Evolutionary conservation across 2,888 invertebrate species (phyloP).

Genomic region (Spialia ferax): DNA sequence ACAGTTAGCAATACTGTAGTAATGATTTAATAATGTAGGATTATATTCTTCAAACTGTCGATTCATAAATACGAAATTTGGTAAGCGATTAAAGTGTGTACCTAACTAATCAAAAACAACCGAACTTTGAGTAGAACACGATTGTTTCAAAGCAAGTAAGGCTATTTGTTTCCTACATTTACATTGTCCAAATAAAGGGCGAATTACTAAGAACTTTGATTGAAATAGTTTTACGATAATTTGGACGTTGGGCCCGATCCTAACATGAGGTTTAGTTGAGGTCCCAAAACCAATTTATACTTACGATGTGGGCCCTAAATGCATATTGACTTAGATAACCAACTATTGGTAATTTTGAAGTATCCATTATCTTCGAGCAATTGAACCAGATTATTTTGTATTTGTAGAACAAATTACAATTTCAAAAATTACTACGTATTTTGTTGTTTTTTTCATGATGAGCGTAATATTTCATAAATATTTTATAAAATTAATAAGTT

Average conservation of each 20-base stretch:
- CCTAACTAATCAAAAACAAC: too few relatives aligned
- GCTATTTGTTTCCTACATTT: not conserved
- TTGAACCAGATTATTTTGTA: not conserved
- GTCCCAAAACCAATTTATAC: slow-evolving; percentile 24
- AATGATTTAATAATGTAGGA: too few relatives aligned
- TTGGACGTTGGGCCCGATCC: slow-evolving; percentile 13
- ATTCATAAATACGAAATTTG: too few relatives aligned
- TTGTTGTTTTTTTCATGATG: too few relatives aligned
- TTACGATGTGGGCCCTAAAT: slow-evolving; percentile 31
- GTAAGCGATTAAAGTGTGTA: too few relatives aligned
- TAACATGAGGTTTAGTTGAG: not conserved
- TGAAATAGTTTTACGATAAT: slow-evolving; percentile 36
- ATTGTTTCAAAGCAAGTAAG: not conserved
- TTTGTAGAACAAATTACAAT: not conserved
- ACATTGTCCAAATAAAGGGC: slow-evolving; percentile 8
- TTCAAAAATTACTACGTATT: not conserved
- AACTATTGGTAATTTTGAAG: slow-evolving; percentile 14
- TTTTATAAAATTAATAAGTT: too few relatives aligned
- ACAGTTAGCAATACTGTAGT: too few relatives aligned
- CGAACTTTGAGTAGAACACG: too few relatives aligned
- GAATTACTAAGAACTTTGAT: slow-evolving; percentile 8
- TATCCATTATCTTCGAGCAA: not conserved
- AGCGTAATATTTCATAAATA: too few relatives aligned
- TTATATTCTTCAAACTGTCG: too few relatives aligned
- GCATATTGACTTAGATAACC: slow-evolving; percentile 18